Percentiles rank a stretch among this genome's conserved stretches.
These are phyloP conservation scores for Strigamia crassipes DNA, from an alignment of 2,888 invertebrate species.

Conservation along the genomic window DNA sequence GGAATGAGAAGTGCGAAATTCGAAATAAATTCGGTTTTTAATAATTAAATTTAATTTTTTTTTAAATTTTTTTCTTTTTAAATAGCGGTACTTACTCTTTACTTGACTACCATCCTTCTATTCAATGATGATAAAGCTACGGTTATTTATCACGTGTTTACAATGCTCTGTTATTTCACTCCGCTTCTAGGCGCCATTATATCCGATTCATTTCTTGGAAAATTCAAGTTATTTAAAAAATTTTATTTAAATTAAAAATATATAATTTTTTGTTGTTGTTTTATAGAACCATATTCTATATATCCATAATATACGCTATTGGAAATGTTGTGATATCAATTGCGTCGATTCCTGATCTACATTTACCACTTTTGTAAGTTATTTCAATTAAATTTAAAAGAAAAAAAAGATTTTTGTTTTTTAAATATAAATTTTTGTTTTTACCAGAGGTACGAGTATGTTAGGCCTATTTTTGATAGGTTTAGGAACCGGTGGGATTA, in stretches of 20 bases:
- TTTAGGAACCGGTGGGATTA: conserved; percentile 60
- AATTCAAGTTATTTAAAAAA: conserved; percentile 59
- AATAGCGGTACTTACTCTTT: conserved; percentile 57
- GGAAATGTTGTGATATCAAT: conserved; percentile 79
- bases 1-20: conserved; percentile 88
- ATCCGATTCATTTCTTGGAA: conserved; percentile 63
- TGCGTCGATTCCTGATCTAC: conserved; percentile 58
- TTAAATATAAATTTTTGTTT: no score
- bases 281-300: conserved; percentile 77
- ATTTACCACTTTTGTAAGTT: not conserved
- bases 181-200: conserved; percentile 63
- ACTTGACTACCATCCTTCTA: conserved; percentile 69
- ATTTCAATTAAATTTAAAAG: conserved; percentile 68
- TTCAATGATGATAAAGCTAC: conserved; percentile 66
- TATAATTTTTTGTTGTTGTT: no score
- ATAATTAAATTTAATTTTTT: not conserved
- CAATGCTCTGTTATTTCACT: conserved; percentile 61
- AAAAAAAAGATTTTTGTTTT: no score
- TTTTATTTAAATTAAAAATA: no score
- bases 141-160: conserved; percentile 61
- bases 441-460: not conserved
- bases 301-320: conserved; percentile 82
- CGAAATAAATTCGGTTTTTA: not conserved
- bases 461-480: conserved; percentile 58
- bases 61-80: not conserved